Percentiles rank a stretch among this genome's conserved stretches.
phyloP scores from a whole-genome alignment of 2,797 vertebrate species.

The Loriculus beryllinus region DNA sequence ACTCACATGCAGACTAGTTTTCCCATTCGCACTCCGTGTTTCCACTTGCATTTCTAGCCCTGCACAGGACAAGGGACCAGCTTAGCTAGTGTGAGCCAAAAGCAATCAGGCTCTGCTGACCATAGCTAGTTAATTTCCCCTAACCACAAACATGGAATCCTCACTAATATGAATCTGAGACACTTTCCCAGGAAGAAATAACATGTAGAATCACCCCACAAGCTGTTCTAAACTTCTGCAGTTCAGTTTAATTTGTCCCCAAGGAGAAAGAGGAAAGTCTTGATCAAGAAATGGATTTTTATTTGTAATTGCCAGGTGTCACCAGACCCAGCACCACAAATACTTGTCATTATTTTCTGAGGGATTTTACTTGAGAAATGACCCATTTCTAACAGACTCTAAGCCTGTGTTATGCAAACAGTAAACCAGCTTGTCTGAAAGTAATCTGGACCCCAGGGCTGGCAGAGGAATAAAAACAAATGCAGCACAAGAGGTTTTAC shows the following conservation, averaged over 20 bases:
- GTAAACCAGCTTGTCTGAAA: constrained; percentile 58
- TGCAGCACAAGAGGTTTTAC: constrained; percentile 40
- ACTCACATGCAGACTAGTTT: fast-evolving
- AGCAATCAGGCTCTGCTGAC: constrained; percentile 50
- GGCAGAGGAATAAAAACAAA: constrained; percentile 62
- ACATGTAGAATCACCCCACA: constrained; percentile 41
- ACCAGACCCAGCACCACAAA: constrained; percentile 21
- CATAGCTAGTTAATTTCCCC: constrained; percentile 60
- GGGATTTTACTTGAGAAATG: constrained; percentile 52
- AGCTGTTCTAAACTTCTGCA: constrained; percentile 43
- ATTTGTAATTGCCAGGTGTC: constrained; percentile 59
- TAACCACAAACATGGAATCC: constrained; percentile 64
- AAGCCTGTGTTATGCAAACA: constrained; percentile 60
- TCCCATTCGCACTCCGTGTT: neutral
- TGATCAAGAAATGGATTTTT: constrained; percentile 32
- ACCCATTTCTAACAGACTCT: constrained; percentile 48
- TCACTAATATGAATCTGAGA: constrained; percentile 60
- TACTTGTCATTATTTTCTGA: constrained; percentile 52
- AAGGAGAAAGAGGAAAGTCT: constrained; percentile 24
- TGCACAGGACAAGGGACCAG: neutral
- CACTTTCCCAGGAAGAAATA: constrained; percentile 51
- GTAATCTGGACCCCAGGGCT: constrained; percentile 59
- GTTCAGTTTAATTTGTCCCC: constrained; percentile 44
- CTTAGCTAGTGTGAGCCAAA: neutral
- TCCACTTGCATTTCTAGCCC: neutral